phyloP scores from a whole-genome alignment of 2,888 invertebrate species.

The Tyria jacobaeae region DNA sequence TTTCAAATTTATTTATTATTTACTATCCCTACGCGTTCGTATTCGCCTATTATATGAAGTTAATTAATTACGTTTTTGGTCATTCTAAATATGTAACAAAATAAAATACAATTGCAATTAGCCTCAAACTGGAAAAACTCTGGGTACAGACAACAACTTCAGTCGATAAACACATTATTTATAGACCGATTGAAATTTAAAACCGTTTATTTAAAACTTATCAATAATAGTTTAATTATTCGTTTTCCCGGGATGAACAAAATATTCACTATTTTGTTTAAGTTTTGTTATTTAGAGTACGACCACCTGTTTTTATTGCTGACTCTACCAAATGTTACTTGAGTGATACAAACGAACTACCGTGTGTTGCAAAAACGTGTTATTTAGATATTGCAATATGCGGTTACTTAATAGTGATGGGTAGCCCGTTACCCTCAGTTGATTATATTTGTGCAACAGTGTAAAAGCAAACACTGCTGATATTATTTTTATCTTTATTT shows the following conservation, averaged over 20 bases:
- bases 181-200: background rate
- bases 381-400: conserved; percentile 29
- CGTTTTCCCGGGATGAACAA: background rate
- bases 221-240: background rate
- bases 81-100: conserved; percentile 11
- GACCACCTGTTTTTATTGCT: background rate
- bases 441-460: conserved; percentile 28
- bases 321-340: background rate
- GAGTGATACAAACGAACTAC: conserved; percentile 21
- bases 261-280: background rate
- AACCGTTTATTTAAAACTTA: background rate
- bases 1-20: conserved; percentile 8
- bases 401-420: conserved; percentile 46
- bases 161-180: background rate
- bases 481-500: conserved; percentile 14
- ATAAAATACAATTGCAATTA: conserved; percentile 10
- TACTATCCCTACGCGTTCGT: background rate
- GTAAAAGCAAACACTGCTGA: conserved; percentile 9
- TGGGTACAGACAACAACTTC: background rate
- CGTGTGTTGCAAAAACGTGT: conserved; percentile 35
- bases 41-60: conserved; percentile 3
- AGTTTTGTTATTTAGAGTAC: too few relatives aligned
- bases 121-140: conserved; percentile 8
- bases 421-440: conserved; percentile 28
- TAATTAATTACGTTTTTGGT: conserved; percentile 10